Conservation (phyloP, 2,113 vertebrate species). For the Gorsachius goisagi region DNA sequence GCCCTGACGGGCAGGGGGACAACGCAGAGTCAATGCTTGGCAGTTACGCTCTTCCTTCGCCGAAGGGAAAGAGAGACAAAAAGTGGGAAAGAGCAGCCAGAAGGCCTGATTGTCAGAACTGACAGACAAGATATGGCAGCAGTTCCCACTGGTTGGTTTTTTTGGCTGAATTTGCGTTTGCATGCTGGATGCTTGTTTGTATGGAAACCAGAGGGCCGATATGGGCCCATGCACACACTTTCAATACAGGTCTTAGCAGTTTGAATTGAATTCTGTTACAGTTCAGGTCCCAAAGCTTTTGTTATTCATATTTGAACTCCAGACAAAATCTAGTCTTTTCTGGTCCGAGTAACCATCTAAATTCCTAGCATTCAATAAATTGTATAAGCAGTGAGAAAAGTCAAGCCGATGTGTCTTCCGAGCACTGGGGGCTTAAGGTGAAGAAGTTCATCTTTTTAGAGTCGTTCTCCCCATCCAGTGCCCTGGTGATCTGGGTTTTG, state of each 20-base stretch:
- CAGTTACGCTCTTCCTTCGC: neutral
- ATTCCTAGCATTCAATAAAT: neutral
- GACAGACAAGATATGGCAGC: neutral
- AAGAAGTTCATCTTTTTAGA: conserved; percentile 35
- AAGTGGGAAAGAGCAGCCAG: neutral
- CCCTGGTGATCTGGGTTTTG: neutral
- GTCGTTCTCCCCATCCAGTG: neutral
- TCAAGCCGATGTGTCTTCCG: neutral
- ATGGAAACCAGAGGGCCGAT: neutral
- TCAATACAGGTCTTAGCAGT: neutral
- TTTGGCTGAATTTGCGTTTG: neutral
- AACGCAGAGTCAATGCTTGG: neutral
- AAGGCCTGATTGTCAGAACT: neutral
- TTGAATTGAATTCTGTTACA: neutral
- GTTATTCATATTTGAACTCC: neutral
- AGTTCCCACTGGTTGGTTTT: neutral
- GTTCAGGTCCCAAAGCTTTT: neutral
- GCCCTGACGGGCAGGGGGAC: neutral
- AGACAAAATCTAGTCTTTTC: neutral
- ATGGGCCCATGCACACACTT: neutral
- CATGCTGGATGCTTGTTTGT: neutral
- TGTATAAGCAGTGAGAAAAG: neutral
- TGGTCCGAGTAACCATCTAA: neutral
- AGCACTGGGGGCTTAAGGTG: neutral
- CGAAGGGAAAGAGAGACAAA: neutral